phyloP scores from a whole-genome alignment of 2,113 vertebrate genomes.

The Ageneiosus marmoratus region DNA sequence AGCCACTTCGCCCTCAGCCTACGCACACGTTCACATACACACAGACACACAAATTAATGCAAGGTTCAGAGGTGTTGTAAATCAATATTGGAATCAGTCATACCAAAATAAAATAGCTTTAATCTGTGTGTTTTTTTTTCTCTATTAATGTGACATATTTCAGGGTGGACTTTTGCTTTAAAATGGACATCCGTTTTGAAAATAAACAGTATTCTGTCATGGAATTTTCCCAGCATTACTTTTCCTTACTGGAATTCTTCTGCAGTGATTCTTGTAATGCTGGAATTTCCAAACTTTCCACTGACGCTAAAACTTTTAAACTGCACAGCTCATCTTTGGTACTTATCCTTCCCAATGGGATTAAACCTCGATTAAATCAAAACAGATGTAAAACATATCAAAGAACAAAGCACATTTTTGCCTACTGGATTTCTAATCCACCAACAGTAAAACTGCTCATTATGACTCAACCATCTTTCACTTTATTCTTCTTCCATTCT shows the following conservation, averaged over 20 bases:
- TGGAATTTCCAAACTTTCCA: conserved; percentile 12
- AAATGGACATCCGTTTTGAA: background rate
- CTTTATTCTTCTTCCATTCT: background rate
- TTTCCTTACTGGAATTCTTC: conserved; percentile 18
- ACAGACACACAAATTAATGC: background rate
- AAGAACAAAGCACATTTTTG: background rate
- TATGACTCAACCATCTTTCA: background rate
- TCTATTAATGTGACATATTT: background rate
- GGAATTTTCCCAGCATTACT: background rate
- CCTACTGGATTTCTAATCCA: background rate
- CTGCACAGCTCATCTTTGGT: background rate
- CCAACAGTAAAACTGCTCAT: background rate
- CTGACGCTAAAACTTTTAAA: background rate
- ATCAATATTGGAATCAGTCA: background rate
- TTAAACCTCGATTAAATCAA: background rate
- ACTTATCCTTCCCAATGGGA: background rate
- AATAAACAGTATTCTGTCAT: background rate
- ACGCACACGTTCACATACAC: conserved; percentile 38
- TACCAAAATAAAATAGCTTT: background rate
- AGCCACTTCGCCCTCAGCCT: conserved; percentile 94
- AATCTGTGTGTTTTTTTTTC: background rate
- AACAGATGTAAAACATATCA: background rate
- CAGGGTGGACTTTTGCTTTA: background rate
- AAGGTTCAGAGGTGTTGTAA: background rate
- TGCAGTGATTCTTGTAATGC: background rate